Conservation (phyloP, 2,113 vertebrate genomes). For the Nerophis ophidion region DNA sequence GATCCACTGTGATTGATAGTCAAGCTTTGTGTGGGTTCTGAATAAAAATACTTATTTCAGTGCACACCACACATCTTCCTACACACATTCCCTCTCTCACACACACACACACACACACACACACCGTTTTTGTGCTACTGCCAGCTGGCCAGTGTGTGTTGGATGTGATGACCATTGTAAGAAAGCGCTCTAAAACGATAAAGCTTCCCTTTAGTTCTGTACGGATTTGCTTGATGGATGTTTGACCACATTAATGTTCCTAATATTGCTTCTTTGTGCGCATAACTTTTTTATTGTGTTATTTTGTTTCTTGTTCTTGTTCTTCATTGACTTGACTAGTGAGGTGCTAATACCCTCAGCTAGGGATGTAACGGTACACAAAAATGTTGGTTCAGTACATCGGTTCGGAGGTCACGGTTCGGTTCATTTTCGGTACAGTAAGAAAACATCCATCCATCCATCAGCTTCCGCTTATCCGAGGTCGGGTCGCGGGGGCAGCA, state of each 20-base stretch:
- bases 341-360: no score
- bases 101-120: constrained; percentile 8
- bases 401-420: no score
- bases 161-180: constrained; percentile 43
- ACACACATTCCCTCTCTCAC: constrained; percentile 15
- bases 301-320: no score
- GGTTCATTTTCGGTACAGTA: no score
- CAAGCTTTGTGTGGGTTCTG: constrained; percentile 28
- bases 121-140: constrained; percentile 38
- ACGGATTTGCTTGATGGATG: not conserved
- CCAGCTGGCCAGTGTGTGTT: constrained; percentile 44
- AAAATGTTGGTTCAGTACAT: no score
- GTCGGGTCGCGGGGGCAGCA: no score
- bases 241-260: no score
- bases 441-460: no score
- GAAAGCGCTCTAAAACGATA: not conserved
- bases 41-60: constrained; percentile 49
- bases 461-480: no score
- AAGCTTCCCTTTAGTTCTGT: not conserved
- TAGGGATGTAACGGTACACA: no score
- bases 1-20: constrained; percentile 42
- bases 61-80: constrained; percentile 31
- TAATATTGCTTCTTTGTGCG: no score
- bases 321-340: not conserved
- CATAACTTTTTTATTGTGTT: no score